Conservation (phyloP, 1,140 invertebrate species). For the Lasioglossum baleicum region DNA sequence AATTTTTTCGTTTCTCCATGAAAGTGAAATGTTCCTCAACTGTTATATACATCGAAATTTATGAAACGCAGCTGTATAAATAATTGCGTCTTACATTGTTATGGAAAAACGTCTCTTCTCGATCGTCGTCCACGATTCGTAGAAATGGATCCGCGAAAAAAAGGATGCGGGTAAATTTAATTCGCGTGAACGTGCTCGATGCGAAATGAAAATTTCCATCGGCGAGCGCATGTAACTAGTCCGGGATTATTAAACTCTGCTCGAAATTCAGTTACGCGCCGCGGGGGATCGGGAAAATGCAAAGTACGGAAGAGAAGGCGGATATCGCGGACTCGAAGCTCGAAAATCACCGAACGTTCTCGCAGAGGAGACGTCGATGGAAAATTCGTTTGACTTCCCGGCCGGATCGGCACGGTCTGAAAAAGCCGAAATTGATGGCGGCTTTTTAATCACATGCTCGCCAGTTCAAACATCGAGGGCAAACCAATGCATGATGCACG, state of each 20-base stretch:
- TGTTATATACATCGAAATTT: too few relatives aligned
- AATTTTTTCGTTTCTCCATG: too few relatives aligned
- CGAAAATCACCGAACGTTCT: constrained; percentile 1
- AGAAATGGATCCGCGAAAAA: too few relatives aligned
- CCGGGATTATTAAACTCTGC: constrained; percentile 12
- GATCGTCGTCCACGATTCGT: too few relatives aligned
- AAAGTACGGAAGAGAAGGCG: too few relatives aligned
- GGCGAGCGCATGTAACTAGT: background rate
- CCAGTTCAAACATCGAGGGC: background rate
- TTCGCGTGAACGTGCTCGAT: background rate
- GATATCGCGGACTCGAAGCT: background rate
- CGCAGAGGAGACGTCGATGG: too few relatives aligned
- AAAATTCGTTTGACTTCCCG: background rate
- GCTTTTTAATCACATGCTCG: constrained; percentile 26
- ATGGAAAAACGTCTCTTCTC: too few relatives aligned
- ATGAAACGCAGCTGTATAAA: too few relatives aligned
- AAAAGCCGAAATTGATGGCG: constrained; percentile 12
- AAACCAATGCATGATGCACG: constrained; percentile 23
- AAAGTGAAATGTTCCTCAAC: too few relatives aligned
- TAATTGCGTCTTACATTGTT: too few relatives aligned
- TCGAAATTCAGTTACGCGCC: background rate
- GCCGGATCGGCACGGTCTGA: too few relatives aligned
- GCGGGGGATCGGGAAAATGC: background rate
- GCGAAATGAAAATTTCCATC: constrained; percentile 22
- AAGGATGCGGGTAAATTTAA: background rate